Conservation (phyloP, 2,888 invertebrate genomes). For the Tenodera sinensis region DNA sequence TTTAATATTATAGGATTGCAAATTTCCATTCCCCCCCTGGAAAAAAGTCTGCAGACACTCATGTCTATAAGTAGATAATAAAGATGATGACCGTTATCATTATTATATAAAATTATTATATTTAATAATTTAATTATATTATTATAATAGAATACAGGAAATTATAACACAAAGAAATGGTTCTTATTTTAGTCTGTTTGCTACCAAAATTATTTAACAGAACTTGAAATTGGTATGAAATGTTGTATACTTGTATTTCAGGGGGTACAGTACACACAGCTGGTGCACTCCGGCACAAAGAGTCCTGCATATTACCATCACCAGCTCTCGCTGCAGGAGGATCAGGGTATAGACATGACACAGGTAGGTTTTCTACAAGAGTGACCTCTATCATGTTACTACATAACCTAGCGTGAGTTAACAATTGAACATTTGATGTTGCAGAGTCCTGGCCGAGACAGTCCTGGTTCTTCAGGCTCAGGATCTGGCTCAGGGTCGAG, state of each 20-base stretch:
- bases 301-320: conserved; percentile 78
- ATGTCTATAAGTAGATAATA: too few species aligned
- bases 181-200: too few species aligned
- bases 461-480: conserved; percentile 84
- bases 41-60: too few species aligned
- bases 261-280: conserved; percentile 34
- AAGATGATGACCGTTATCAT: too few species aligned
- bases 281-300: conserved; percentile 43
- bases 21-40: too few species aligned
- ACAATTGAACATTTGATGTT: conserved; percentile 21
- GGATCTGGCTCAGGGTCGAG: conserved; percentile 84
- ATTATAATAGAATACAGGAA: too few species aligned
- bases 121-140: too few species aligned
- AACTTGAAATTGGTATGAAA: not conserved
- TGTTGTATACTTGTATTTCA: not conserved
- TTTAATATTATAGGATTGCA: too few species aligned
- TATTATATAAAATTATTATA: too few species aligned
- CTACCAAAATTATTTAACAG: too few species aligned
- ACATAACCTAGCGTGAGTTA: not conserved
- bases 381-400: not conserved
- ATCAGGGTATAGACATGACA: conserved; percentile 85
- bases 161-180: too few species aligned
- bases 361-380: conserved; percentile 51
- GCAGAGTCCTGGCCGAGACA: conserved; percentile 90
- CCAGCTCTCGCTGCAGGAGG: conserved; percentile 77